Percentiles rank a stretch among this genome's conserved stretches.
Conservation (phyloP, 2,888 invertebrate species). For the Scaptodrosophila latifasciaeformis region DNA sequence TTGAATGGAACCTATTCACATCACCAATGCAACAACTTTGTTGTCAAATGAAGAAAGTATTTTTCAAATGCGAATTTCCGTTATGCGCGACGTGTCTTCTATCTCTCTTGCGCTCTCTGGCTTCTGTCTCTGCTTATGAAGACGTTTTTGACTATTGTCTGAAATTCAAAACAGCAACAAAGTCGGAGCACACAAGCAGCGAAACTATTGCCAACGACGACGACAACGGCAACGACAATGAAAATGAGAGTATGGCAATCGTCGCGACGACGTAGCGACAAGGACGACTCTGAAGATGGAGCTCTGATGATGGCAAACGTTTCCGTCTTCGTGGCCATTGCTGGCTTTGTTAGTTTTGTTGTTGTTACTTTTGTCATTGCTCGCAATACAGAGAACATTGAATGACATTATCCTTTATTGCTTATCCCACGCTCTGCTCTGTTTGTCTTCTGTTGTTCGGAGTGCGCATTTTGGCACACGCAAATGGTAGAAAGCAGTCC, state of each 20-base stretch:
- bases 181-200: slow-evolving; percentile 28
- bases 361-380: slow-evolving; percentile 24
- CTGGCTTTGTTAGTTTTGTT: background rate
- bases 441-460: slow-evolving; percentile 19
- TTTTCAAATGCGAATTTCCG: slow-evolving; percentile 69
- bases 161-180: slow-evolving; percentile 53
- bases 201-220: slow-evolving; percentile 58
- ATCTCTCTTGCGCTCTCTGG: too few relatives aligned
- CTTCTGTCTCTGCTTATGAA: slow-evolving; percentile 46
- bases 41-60: slow-evolving; percentile 69
- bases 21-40: slow-evolving; percentile 44
- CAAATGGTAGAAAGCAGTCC: slow-evolving; percentile 29
- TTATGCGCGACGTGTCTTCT: slow-evolving; percentile 61
- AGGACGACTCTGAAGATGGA: slow-evolving; percentile 19
- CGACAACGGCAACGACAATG: slow-evolving; percentile 11
- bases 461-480: slow-evolving; percentile 50
- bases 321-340: slow-evolving; percentile 45
- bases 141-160: slow-evolving; percentile 65
- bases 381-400: slow-evolving; percentile 65
- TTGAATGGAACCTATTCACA: too few relatives aligned
- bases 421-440: slow-evolving; percentile 64
- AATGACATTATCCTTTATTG: slow-evolving; percentile 72
- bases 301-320: slow-evolving; percentile 62
- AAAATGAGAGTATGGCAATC: slow-evolving; percentile 17
- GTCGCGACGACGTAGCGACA: slow-evolving; percentile 19